These are phyloP conservation scores for Kradibia gibbosae DNA, from an alignment of 1,140 invertebrate genomes.

Conservation along the genomic window DNA sequence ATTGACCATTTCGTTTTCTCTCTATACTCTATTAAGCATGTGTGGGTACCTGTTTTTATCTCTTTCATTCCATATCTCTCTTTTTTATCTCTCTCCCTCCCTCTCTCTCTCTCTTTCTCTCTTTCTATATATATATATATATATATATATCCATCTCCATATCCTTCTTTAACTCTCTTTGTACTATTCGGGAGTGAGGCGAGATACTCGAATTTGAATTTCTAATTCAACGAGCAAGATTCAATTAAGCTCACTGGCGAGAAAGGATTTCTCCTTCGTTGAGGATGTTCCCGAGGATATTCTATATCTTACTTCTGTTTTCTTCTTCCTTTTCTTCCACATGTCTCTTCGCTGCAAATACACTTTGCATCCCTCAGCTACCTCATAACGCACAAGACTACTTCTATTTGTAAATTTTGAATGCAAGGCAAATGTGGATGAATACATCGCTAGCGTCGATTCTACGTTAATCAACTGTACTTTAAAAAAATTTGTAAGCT, in stretches of 20 bases:
- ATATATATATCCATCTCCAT: not conserved
- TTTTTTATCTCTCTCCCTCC: too few relatives aligned
- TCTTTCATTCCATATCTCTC: too few relatives aligned
- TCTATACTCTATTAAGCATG: too few relatives aligned
- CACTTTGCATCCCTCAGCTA: not conserved
- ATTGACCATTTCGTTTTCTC: constrained; percentile 48
- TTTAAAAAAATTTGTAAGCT: not conserved
- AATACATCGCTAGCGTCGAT: not conserved
- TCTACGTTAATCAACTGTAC: not conserved
- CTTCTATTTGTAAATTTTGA: not conserved
- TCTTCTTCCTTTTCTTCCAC: not conserved
- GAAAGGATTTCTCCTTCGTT: constrained; percentile 43
- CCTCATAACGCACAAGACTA: not conserved
- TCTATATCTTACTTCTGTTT: not conserved
- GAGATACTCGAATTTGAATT: constrained; percentile 61
- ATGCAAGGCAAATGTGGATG: not conserved
- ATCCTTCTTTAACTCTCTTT: not conserved
- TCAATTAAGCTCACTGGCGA: constrained; percentile 60
- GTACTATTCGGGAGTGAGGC: not conserved
- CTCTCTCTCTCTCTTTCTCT: not conserved
- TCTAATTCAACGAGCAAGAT: constrained; percentile 64
- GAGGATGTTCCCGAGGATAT: not conserved
- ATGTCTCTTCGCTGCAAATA: not conserved
- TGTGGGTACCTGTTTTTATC: too few relatives aligned
- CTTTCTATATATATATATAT: not conserved